These are phyloP conservation scores for Drosophila virilis DNA, from an alignment of 1,140 invertebrate genomes.

Conservation along the genomic window DNA sequence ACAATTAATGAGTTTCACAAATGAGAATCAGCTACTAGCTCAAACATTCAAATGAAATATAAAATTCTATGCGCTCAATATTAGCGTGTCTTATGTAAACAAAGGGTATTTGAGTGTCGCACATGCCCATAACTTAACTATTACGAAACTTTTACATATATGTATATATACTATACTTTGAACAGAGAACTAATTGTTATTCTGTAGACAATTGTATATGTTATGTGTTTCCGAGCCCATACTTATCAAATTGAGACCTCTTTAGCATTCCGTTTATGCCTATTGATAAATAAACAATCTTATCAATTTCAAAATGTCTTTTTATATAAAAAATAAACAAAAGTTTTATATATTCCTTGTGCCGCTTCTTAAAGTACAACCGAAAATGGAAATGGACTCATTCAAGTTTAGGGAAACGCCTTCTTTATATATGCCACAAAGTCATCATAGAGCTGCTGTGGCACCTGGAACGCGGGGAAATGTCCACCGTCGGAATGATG, in stretches of 20 bases:
- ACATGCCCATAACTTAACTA: background rate
- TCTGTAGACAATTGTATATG: conserved; percentile 11
- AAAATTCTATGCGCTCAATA: no score
- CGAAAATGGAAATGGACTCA: background rate
- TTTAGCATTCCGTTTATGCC: background rate
- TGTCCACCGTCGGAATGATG: conserved; percentile 90
- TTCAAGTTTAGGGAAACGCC: conserved; percentile 32
- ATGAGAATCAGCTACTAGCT: no score
- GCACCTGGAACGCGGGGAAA: conserved; percentile 93
- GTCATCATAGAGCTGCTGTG: conserved; percentile 89
- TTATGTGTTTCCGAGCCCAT: conserved; percentile 1
- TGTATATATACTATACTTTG: background rate
- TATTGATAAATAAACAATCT: conserved; percentile 12
- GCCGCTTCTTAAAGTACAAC: conserved; percentile 28
- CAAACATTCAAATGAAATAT: no score
- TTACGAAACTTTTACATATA: conserved; percentile 1
- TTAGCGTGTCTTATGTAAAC: background rate
- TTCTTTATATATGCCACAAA: conserved; percentile 81
- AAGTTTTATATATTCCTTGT: conserved; percentile 20
- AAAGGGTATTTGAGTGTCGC: background rate
- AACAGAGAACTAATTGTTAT: conserved; percentile 25
- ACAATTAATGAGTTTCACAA: no score
- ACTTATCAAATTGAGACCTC: background rate
- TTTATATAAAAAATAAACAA: conserved; percentile 26
- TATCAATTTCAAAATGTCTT: background rate